A percentile compares a stretch with the other conserved stretches of the same genome.
Conservation (phyloP, 1,140 invertebrate genomes). For the Watersipora subatra region DNA sequence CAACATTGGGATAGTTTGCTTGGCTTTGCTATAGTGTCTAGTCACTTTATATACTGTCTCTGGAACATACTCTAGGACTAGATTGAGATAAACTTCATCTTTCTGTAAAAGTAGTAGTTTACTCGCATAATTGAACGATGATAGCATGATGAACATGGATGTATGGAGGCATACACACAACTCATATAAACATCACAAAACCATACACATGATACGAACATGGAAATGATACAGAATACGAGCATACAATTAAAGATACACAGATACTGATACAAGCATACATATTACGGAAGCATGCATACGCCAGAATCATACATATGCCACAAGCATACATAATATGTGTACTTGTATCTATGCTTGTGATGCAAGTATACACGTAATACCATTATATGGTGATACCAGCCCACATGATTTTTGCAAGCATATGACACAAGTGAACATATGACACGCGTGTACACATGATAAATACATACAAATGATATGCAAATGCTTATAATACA, state of each 20-base stretch:
- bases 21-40: constrained; percentile 9
- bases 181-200: not conserved
- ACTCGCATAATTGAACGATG: not conserved
- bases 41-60: constrained; percentile 11
- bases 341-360: too few relatives aligned
- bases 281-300: too few relatives aligned
- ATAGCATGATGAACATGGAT: not conserved
- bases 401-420: too few relatives aligned
- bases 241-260: not conserved
- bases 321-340: too few relatives aligned
- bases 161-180: not conserved
- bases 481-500: too few relatives aligned
- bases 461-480: too few relatives aligned
- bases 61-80: constrained; percentile 14
- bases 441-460: too few relatives aligned
- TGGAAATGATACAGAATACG: too few relatives aligned
- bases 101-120: constrained; percentile 1
- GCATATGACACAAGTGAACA: too few relatives aligned
- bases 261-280: not conserved
- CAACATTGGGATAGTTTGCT: constrained; percentile 11
- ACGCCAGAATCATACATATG: too few relatives aligned
- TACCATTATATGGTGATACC: too few relatives aligned
- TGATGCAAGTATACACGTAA: too few relatives aligned
- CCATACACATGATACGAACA: not conserved
- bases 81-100: constrained; percentile 9